Evolutionary conservation across 2,888 invertebrate species (phyloP), one percentile per base, ranked within the genome.

Genomic region (Crocallis elinguaria): DNA sequence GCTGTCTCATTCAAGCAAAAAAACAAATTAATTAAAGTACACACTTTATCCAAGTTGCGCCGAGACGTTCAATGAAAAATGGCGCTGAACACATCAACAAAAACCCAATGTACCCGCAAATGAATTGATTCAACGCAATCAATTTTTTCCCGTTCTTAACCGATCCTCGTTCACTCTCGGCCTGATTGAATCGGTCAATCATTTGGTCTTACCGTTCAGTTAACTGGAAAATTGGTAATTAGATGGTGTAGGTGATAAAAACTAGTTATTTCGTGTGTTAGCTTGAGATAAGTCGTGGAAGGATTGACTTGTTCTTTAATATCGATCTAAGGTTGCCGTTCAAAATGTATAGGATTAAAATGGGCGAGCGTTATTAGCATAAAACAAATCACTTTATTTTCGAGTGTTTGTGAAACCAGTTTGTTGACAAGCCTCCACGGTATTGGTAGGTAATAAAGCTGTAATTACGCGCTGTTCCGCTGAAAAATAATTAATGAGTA

Each of bases 201-300:
- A 88, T 83, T 85, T 77, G 77, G 82, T 82, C 84, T 86, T 77
- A 83, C 85, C 79, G 84, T 87, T 83, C 88, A 85, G 75, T 85
- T 84, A 84, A 79, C 88, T 86, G 88, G 88, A 89, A 89, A 89
- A 89, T 89, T 88, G 82, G 87, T 86, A 88, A 88, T 88, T 87
- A 87, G 82, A 80, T 81, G 73, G 72, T 72, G 72, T 76, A 82
- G 81, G 85, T 85, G 86, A 86, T 87, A 87, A 82, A 84, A 77
- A 73, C 68, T 62, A 66, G 74, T 64, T 66, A 67, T 67, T 66
- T 62, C 49, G 71, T 62, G 69, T 73, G 74, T 64, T 58, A 36
- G 48, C 41, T 57, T 8, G 49, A 65, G 74, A 69, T 69, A 71
- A 64, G 50, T 53, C 45, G 30, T 14, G 59, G 52, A 61, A 29